Conservation (phyloP, 2,797 vertebrate genomes). For the Philypnodon macrostomus region DNA sequence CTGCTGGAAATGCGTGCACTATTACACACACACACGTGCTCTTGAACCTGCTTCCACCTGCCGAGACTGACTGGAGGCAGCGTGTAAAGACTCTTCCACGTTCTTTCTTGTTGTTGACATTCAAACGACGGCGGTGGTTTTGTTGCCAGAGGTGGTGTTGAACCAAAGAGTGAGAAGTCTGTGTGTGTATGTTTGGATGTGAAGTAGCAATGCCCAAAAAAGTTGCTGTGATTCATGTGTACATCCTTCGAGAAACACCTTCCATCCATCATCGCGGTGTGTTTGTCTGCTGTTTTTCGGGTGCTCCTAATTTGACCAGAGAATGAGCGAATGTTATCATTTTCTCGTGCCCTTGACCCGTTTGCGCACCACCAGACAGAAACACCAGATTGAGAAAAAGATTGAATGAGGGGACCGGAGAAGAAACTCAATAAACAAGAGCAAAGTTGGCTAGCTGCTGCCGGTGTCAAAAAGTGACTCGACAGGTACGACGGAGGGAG, state of each 20-base stretch:
- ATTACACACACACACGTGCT: constrained; percentile 48
- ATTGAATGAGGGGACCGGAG: constrained; percentile 47
- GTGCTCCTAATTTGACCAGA: constrained; percentile 55
- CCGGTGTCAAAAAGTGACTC: constrained; percentile 31
- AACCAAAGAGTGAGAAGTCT: constrained; percentile 47
- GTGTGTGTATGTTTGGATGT: constrained; percentile 13
- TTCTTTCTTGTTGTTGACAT: constrained; percentile 59
- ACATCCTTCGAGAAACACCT: constrained; percentile 47
- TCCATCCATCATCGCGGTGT: constrained; percentile 58
- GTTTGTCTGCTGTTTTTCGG: constrained; percentile 21
- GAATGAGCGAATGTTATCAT: constrained; percentile 72
- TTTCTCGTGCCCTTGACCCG: constrained; percentile 70
- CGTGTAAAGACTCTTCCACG: constrained; percentile 44
- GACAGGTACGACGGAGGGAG: constrained; percentile 9
- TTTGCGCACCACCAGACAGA: constrained; percentile 41
- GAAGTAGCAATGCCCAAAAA: constrained; percentile 40
- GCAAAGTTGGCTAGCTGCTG: constrained; percentile 8
- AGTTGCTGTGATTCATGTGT: constrained; percentile 62
- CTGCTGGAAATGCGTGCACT: constrained; percentile 13
- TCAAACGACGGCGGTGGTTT: constrained; percentile 56
- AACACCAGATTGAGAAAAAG: constrained; percentile 49
- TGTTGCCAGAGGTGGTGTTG: constrained; percentile 65
- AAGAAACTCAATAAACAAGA: constrained; percentile 45
- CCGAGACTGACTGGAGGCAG: constrained; percentile 66
- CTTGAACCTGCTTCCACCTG: constrained; percentile 68